Conservation (phyloP, 2,888 invertebrate species). For the Macrosiphum euphorbiae region DNA sequence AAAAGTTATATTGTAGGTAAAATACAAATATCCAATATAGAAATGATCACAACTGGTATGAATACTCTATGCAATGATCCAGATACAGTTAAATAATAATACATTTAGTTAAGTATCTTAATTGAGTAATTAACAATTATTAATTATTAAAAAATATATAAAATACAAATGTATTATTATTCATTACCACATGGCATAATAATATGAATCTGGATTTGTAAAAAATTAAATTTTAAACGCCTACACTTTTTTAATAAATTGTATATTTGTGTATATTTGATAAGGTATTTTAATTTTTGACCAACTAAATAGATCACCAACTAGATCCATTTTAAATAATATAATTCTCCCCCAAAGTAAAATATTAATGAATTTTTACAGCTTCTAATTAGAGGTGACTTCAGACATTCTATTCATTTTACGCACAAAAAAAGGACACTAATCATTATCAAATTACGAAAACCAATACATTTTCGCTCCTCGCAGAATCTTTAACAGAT, state of each 20-base stretch:
- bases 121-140: too few species aligned
- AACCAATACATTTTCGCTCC: neutral
- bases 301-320: neutral
- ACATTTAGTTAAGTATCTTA: too few species aligned
- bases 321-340: neutral
- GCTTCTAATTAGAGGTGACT: neutral
- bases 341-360: neutral
- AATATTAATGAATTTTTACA: neutral
- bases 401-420: too few species aligned
- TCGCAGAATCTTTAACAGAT: neutral
- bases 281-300: neutral
- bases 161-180: too few species aligned
- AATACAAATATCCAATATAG: neutral
- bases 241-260: too few species aligned
- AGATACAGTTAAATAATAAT: neutral
- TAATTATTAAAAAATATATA: too few species aligned
- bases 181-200: too few species aligned
- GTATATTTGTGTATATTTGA: too few species aligned
- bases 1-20: too few species aligned
- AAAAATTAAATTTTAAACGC: neutral
- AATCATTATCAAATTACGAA: neutral
- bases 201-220: neutral
- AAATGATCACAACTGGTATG: neutral
- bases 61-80: neutral
- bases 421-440: neutral